These are phyloP conservation scores for Invenusta paracnida DNA, from an alignment of 2,888 invertebrate species.

Conservation along the genomic window DNA sequence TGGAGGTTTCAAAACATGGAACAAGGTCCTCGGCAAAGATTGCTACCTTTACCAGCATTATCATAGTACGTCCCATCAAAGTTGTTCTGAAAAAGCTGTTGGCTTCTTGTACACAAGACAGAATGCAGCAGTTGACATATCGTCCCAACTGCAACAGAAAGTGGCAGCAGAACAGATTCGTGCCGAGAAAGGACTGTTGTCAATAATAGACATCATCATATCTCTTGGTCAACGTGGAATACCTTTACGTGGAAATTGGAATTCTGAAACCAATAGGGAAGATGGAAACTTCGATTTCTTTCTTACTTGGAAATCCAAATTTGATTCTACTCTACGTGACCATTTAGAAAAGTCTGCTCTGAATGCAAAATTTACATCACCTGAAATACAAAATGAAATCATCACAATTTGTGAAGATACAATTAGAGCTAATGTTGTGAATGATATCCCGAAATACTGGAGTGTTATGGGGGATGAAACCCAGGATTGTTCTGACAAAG, in stretches of 20 bases:
- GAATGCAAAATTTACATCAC: background rate
- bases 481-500: background rate
- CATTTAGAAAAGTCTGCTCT: background rate
- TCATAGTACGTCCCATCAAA: conserved; percentile 27
- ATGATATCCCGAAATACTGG: background rate
- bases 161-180: background rate
- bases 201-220: background rate
- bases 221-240: background rate
- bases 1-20: background rate
- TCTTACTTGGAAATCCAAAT: background rate
- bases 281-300: background rate
- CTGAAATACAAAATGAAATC: background rate
- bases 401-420: background rate
- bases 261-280: background rate
- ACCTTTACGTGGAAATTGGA: background rate
- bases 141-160: background rate
- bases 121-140: background rate
- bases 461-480: background rate
- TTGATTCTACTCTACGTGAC: background rate
- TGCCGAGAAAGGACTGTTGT: background rate
- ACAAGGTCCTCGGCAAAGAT: background rate
- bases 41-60: background rate
- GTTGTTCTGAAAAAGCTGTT: conserved; percentile 8
- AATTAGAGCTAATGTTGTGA: background rate
- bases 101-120: background rate